phyloP scores from a whole-genome alignment of 2,797 vertebrate species.

The Hemitrygon akajei region DNA sequence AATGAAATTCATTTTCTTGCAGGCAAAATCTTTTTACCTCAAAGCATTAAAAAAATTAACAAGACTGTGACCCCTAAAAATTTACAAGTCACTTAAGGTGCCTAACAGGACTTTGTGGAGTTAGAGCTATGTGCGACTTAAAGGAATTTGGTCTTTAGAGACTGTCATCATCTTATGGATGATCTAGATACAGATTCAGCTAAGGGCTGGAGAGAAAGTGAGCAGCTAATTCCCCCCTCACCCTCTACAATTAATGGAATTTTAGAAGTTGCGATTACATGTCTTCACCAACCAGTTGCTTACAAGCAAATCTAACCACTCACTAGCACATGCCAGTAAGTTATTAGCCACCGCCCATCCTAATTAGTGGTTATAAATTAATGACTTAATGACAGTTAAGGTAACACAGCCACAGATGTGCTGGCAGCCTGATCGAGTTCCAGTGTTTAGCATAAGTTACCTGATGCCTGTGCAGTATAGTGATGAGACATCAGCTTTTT shows the following conservation, averaged over 20 bases:
- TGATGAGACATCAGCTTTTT: neutral
- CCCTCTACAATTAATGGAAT: neutral
- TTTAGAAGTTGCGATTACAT: neutral
- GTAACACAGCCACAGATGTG: constrained; percentile 20
- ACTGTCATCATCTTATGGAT: neutral
- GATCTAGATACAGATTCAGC: neutral
- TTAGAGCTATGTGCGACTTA: neutral
- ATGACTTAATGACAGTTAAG: constrained; percentile 11
- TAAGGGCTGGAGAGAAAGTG: neutral
- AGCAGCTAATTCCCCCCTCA: neutral
- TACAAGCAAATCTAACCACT: neutral
- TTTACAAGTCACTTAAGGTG: neutral
- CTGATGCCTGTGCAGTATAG: neutral
- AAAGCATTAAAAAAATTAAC: neutral
- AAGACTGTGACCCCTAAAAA: neutral
- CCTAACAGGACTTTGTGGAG: neutral
- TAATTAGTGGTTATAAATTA: constrained; percentile 26
- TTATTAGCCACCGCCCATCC: neutral
- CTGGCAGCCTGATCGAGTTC: neutral
- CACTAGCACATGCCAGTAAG: neutral
- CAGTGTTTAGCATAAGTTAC: constrained; percentile 33
- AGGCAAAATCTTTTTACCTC: constrained; percentile 18
- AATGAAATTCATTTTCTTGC: neutral
- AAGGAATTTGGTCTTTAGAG: neutral
- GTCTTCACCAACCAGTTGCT: neutral